These are phyloP conservation scores for Corythucha ciliata DNA, from an alignment of 2,888 invertebrate genomes.

Conservation along the genomic window DNA sequence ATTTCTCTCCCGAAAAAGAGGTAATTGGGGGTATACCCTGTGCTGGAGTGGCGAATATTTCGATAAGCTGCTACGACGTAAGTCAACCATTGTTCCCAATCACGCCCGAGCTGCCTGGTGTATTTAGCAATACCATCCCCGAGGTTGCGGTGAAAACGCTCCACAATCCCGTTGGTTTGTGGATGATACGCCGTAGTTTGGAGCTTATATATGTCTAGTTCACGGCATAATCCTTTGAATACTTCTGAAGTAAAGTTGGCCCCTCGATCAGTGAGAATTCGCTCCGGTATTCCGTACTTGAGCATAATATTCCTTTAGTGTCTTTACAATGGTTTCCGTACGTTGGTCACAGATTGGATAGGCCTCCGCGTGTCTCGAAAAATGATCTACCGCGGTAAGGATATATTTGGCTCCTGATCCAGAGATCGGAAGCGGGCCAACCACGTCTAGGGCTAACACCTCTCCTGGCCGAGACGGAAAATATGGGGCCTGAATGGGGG, in stretches of 20 bases:
- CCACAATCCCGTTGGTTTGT: not conserved
- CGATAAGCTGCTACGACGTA: too few relatives aligned
- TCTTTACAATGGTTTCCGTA: not conserved
- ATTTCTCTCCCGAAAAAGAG: too few relatives aligned
- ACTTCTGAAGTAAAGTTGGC: not conserved
- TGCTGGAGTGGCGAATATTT: too few relatives aligned
- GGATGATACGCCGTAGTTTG: not conserved
- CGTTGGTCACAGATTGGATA: not conserved
- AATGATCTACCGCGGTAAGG: not conserved
- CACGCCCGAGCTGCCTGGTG: not conserved
- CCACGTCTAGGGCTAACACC: not conserved
- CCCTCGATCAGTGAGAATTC: not conserved
- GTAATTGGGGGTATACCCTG: too few relatives aligned
- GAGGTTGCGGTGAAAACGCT: slow-evolving; percentile 30
- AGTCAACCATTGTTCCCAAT: too few relatives aligned
- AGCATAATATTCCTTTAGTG: not conserved
- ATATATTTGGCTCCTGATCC: not conserved
- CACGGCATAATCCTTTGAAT: not conserved
- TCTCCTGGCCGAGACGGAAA: not conserved
- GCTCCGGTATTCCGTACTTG: not conserved
- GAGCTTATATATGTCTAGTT: not conserved
- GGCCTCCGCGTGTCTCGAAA: not conserved
- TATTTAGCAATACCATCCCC: slow-evolving; percentile 1
- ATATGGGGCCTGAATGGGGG: not conserved
- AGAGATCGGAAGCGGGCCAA: not conserved